Evolutionary conservation across 1,140 invertebrate genomes (phyloP), one percentile per base, ranked within the genome.

Genomic region (Bombus consobrinus): DNA sequence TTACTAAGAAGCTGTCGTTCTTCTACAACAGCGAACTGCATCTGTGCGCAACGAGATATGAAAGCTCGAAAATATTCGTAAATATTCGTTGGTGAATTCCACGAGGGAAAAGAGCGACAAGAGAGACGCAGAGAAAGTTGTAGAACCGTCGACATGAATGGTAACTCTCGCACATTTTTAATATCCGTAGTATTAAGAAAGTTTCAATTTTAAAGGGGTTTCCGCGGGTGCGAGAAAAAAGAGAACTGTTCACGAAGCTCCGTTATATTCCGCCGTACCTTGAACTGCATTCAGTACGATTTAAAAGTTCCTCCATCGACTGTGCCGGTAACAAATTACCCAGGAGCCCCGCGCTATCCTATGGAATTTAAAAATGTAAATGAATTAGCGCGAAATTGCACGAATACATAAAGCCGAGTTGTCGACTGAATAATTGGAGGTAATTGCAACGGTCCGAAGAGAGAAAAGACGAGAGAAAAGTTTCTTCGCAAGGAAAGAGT

Each of bases 101-200:
- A 3, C 25, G 39, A 1, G 22, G 10, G 22, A 39, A 5, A 39
- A n/a, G 15, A 71, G 74, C 22, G 18, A 43, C 59, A n/a, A 62
- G 53, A 59, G 37, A 8, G 28, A 12, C 5, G 37, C 34, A 1
- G 57, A 62, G 57, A 34, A 79, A 71, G 13, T 71, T 47, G 32
- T 8, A 43, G 22, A 28, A 41, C 25, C 53, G 15, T 43, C 18
- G n/a, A 34, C 53, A 53, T 59, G 53, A 79, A 71, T 62, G 39
- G 37, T 18, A 59, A 85, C 39, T 85, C n/a, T 25, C 25, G 53
- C 53, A 68, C 79, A 85, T 85, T 85, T 85, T 85, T 85, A 84
- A 84, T 84, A 80, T 57, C 76, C 13, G 34, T 39, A 15, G 57
- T 80, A 72, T 79, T 85, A 85, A 85, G 64, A 57, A 85, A 72